Base-by-base conservation (phyloP, 2,113 vertebrate species). In the Platysternon megacephalum region DNA sequence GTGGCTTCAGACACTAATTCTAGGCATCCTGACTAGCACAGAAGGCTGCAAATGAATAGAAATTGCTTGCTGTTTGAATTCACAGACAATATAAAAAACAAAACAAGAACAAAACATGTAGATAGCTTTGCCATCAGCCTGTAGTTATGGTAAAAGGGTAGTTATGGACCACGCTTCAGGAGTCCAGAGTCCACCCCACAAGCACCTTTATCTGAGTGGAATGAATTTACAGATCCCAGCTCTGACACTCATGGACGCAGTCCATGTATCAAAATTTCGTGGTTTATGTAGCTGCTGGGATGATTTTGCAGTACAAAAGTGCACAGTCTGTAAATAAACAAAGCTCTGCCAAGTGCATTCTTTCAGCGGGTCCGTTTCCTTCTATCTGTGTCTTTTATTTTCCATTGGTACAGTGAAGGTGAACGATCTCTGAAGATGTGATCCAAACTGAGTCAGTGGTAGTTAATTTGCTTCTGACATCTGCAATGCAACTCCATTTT, bases 271-370 rank as follows among this genome's bases (percentile, higher is more conserved):
- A n/a, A 17, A 21, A 6, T 35, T 28, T 85, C 51, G 35, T 17
- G 65, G 44, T 76, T n/a, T 44, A 28, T 32, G 2, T 1, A n/a
- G 65, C 65, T 24, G 76, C 5, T 1, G 10, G 84, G 65, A 13
- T 80, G 92, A 39, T 7, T 89, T 85, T 80, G 74, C 35, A 24
- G 0, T 8, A 32, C 48, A 24, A 10, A 48, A 42, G 28, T 42
- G 35, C 39, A 14, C 32, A 65, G 14, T 82, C 65, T 44, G 44
- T 1, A 3, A 68, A 13, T 83, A 3, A 49, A n/a, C 3, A 1
- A 5, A 74, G 35, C 49, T 86, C 21, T 84, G 61, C 84, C 46
- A 0, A 0, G 0, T 0, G 2, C 68, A 3, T 24, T 84, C 53
- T 74, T 35, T 19, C 68, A 48, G 52, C 86, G 13, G 3, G 4